Percentiles rank a stretch among this genome's conserved stretches.
These are phyloP conservation scores for Acrocyrtus sp. DNA, from an alignment of 2,888 invertebrate species.

Conservation along the genomic window DNA sequence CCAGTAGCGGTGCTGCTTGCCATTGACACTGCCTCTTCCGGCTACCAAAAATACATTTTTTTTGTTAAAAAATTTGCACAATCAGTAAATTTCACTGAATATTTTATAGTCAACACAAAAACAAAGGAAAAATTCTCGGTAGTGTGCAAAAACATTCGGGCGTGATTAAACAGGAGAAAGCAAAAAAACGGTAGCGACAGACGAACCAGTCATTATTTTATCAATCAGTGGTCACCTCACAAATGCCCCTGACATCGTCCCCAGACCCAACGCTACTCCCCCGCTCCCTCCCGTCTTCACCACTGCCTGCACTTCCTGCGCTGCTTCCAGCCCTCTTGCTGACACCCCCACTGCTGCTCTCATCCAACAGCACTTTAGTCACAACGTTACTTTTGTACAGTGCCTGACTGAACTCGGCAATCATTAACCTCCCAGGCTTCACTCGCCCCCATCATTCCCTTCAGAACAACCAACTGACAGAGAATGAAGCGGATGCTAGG, in stretches of 20 bases:
- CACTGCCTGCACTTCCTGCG: background rate
- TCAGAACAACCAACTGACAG: conserved; percentile 46
- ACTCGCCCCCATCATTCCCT: conserved; percentile 37
- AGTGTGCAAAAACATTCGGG: no score
- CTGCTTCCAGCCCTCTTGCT: conserved; percentile 1
- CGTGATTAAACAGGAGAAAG: no score
- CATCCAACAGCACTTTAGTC: conserved; percentile 19
- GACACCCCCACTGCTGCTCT: conserved; percentile 4
- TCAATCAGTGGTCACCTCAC: no score
- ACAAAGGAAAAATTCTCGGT: no score
- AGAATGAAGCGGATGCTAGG: conserved; percentile 35
- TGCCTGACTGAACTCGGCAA: background rate
- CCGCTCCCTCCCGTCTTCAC: conserved; percentile 1
- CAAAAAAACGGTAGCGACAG: no score
- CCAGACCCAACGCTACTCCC: background rate
- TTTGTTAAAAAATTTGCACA: no score
- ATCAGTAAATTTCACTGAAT: no score
- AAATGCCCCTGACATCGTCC: background rate
- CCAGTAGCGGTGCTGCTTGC: background rate
- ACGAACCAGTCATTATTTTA: no score
- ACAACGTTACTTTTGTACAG: conserved; percentile 23
- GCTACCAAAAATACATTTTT: background rate
- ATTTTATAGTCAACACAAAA: no score
- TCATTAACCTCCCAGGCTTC: background rate
- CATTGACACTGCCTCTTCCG: background rate